These are phyloP conservation scores for Motacilla tschutschensis DNA, from an alignment of 2,113 vertebrate species.

Conservation along the genomic window DNA sequence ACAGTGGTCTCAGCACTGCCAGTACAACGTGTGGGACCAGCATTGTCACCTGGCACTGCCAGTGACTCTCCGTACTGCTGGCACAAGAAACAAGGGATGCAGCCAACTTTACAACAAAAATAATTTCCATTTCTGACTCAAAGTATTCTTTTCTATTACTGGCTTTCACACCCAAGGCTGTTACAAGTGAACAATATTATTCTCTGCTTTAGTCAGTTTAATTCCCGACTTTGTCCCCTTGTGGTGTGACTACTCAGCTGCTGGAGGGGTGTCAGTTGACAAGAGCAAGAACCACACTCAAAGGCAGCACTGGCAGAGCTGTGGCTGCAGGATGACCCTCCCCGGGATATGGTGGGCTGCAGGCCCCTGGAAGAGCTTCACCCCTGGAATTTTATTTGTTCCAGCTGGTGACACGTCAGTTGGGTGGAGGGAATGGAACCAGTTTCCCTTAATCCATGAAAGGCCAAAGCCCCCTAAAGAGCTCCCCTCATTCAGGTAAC, in stretches of 20 bases:
- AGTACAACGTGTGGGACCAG: rapidly evolving
- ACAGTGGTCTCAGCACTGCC: rapidly evolving
- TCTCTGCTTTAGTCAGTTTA: not conserved
- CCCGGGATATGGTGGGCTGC: not conserved
- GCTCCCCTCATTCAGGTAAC: not conserved
- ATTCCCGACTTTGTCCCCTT: not conserved
- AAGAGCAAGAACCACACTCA: not conserved
- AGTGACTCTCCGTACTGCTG: not conserved
- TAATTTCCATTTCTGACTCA: not conserved
- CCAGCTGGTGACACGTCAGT: not conserved
- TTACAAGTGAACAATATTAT: not conserved
- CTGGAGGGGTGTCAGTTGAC: not conserved
- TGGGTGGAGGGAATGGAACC: not conserved
- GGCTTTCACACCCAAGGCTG: not conserved
- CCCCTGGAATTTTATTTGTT: rapidly evolving
- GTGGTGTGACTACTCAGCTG: not conserved
- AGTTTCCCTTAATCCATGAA: not conserved
- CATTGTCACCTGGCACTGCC: not conserved
- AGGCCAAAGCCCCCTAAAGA: not conserved
- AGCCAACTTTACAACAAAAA: not conserved
- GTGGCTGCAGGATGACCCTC: not conserved
- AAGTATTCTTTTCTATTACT: not conserved
- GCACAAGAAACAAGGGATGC: rapidly evolving
- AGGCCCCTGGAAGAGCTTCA: not conserved
- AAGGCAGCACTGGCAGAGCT: not conserved